Evolutionary conservation across 2,797 vertebrate species (phyloP), one percentile per base, ranked within the genome.

Genomic region (Ceryle rudis): DNA sequence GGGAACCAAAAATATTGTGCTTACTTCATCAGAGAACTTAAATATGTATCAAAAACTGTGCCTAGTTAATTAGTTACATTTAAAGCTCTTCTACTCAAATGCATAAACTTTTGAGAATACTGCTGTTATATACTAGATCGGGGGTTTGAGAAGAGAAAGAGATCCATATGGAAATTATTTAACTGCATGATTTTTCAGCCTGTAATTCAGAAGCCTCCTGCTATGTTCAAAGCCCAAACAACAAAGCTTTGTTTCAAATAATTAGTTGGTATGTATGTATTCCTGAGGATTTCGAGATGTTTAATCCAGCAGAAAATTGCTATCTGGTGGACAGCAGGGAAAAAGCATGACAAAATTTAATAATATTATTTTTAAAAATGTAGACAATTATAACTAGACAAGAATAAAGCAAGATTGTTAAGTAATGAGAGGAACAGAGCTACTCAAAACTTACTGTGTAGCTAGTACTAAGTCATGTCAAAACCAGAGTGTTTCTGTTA

Each of bases 291-390:
- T 94, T 83, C 74, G 70, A 92, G 72, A 82, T 78, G 54, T 87
- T 92, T 91, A 87, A 81, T 84, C 44, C 75, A 78, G 58, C 61
- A 89, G 69, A 86, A 97, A 96, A 91, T 92, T 87, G 72, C 64
- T 91, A 17, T 94, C 81, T 93, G 72, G 13, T 86, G 79, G 69
- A 75, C 79, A 54, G 58, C 35, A 58, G 52, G 71, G 58, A 25
- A 58, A 95, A 94, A 62, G 14, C 44, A 65, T 35, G 23, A 72
- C 33, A 42, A 42, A 77, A 21, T 46, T 33, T 44, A 39, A 21
- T 77, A 29, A 44, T 81, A 37, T 78, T 81, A 46, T 86, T 86
- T 81, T 88, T 31, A 0, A 11, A 66, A 93, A 67, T 25, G 35
- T 19, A 51, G 61, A 33, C 75, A 81, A 79, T 92, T 93, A 58